phyloP scores from a whole-genome alignment of 2,888 invertebrate genomes.

The Bembecia ichneumoniformis region DNA sequence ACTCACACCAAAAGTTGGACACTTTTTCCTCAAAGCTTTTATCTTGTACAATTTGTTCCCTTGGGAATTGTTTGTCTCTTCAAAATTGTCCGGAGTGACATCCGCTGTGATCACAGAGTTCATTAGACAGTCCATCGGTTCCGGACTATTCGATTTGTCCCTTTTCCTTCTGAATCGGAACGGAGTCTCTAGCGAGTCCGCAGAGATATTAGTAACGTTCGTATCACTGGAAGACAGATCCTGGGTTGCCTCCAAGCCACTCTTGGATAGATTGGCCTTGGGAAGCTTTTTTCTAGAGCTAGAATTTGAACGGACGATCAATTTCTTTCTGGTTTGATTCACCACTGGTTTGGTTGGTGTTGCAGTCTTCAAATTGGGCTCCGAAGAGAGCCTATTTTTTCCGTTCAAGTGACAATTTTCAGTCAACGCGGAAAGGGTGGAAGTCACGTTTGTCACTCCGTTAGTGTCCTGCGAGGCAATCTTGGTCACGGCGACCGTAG shows the following conservation, averaged over 20 bases:
- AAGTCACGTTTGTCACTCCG: conserved; percentile 47
- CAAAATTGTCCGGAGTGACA: conserved; percentile 56
- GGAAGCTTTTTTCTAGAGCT: conserved; percentile 56
- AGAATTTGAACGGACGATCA: conserved; percentile 56
- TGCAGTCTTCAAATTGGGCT: conserved; percentile 46
- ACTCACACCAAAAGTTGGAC: conserved; percentile 53
- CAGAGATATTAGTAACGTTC: conserved; percentile 61
- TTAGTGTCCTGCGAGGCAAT: conserved; percentile 34
- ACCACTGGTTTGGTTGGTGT: conserved; percentile 28
- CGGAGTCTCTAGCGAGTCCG: conserved; percentile 59
- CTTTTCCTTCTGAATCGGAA: conserved; percentile 60
- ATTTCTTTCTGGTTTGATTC: conserved; percentile 49
- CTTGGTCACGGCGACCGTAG: conserved; percentile 27
- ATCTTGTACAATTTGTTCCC: conserved; percentile 66
- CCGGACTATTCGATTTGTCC: conserved; percentile 58
- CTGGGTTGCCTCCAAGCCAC: conserved; percentile 42
- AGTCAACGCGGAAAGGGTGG: conserved; percentile 55
- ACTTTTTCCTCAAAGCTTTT: conserved; percentile 61
- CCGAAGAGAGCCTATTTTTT: conserved; percentile 53
- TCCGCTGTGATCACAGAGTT: conserved; percentile 57
- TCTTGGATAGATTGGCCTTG: conserved; percentile 41
- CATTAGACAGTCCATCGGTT: conserved; percentile 60
- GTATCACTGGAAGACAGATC: conserved; percentile 66
- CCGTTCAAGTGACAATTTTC: conserved; percentile 64
- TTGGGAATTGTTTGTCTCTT: conserved; percentile 61